Percentiles rank a stretch among this genome's conserved stretches.
Conservation (phyloP, 2,888 invertebrate genomes). For the Machimus atricapillus region DNA sequence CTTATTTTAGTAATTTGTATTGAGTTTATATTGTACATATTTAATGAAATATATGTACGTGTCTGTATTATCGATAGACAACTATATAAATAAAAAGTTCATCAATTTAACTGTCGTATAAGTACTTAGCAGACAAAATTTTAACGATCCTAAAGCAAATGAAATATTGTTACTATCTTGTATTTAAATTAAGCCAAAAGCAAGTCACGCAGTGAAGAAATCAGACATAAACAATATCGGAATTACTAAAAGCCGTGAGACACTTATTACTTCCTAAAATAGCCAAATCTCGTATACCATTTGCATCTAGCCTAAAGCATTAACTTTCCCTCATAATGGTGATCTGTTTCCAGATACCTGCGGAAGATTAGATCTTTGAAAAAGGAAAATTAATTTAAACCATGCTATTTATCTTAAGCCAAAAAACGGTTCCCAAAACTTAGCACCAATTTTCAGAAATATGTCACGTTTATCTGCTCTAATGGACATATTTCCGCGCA, state of each 20-base stretch:
- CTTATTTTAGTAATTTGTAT: too few species aligned
- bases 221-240: not conserved
- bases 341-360: not conserved
- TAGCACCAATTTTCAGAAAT: not conserved
- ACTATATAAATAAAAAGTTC: too few species aligned
- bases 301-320: not conserved
- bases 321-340: not conserved
- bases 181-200: too few species aligned
- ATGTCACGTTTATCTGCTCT: not conserved
- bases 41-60: too few species aligned
- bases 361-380: not conserved
- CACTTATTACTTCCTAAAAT: not conserved
- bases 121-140: too few species aligned
- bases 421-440: not conserved
- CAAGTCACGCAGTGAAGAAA: too few species aligned
- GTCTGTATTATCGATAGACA: too few species aligned
- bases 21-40: too few species aligned
- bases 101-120: too few species aligned
- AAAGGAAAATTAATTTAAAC: not conserved
- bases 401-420: not conserved
- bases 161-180: too few species aligned
- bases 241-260: not conserved
- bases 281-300: not conserved
- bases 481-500: not conserved
- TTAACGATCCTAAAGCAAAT: too few species aligned